Conservation (phyloP, 2,888 invertebrate species). For the Caenorhabditis panamensis region DNA sequence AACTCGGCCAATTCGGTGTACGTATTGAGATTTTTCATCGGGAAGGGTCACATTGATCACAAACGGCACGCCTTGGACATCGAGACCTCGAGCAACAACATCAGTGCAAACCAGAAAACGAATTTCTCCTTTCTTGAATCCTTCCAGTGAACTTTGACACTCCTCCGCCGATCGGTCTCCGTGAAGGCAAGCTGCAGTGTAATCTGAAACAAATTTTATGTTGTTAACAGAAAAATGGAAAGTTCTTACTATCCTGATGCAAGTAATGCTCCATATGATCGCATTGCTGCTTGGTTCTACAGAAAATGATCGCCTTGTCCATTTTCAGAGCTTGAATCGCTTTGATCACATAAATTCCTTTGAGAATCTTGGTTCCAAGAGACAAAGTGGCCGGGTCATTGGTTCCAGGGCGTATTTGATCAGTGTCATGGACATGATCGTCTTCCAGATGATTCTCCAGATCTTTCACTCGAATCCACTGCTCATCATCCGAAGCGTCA, state of each 20-base stretch:
- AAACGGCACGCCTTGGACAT: constrained; percentile 92
- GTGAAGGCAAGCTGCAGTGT: constrained; percentile 91
- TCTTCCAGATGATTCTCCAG: constrained; percentile 84
- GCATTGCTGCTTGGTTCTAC: constrained; percentile 97
- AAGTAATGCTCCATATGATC: constrained; percentile 95
- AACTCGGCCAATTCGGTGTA: constrained; percentile 98
- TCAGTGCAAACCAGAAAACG: constrained; percentile 98
- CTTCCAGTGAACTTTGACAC: constrained; percentile 92
- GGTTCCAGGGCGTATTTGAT: constrained; percentile 87
- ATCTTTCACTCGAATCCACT: constrained; percentile 87
- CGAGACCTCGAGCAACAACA: constrained; percentile 97
- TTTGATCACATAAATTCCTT: constrained; percentile 92
- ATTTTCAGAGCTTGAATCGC: constrained; percentile 96
- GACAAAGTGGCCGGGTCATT: constrained; percentile 88
- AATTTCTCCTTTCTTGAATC: constrained; percentile 88
- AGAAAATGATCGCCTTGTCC: constrained; percentile 96
- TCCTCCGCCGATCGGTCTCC: constrained; percentile 95
- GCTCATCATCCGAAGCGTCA: constrained; percentile 89
- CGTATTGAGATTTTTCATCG: constrained; percentile 99
- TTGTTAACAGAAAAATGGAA: neutral
- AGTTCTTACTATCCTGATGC: constrained; percentile 56
- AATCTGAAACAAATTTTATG: constrained; percentile 57
- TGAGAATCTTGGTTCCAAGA: constrained; percentile 96
- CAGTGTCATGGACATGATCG: constrained; percentile 91
- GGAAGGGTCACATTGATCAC: constrained; percentile 99